A percentile compares a stretch with the other conserved stretches of the same genome.
phyloP scores from a whole-genome alignment of 2,888 invertebrate genomes.

The Meghimatium bilineatum region DNA sequence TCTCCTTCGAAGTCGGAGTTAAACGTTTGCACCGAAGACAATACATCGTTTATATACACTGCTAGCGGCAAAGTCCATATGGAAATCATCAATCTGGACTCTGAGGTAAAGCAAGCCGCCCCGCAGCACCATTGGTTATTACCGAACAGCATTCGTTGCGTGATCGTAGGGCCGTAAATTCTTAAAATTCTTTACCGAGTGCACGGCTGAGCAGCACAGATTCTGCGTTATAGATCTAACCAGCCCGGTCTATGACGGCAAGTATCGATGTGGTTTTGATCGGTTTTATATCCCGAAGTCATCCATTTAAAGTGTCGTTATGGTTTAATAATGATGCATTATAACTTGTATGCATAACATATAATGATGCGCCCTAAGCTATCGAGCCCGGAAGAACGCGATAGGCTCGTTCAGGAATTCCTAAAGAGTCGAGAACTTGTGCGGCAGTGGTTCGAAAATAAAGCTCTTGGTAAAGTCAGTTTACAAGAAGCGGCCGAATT shows the following conservation, averaged over 20 bases:
- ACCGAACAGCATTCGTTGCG: too few relatives aligned
- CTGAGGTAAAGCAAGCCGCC: background rate
- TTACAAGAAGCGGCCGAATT: background rate
- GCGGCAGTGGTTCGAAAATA: background rate
- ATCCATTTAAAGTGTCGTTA: too few relatives aligned
- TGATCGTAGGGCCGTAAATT: background rate
- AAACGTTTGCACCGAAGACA: too few relatives aligned
- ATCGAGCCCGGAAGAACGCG: background rate
- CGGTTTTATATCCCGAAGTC: too few relatives aligned
- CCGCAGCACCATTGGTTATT: background rate
- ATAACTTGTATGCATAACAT: too few relatives aligned
- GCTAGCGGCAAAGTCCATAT: too few relatives aligned
- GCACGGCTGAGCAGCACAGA: background rate
- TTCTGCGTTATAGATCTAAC: background rate
- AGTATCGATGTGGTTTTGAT: too few relatives aligned
- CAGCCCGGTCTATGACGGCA: background rate
- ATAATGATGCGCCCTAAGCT: too few relatives aligned
- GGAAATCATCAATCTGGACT: too few relatives aligned
- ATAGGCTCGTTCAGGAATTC: background rate
- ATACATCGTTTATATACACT: too few relatives aligned
- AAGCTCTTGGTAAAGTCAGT: background rate
- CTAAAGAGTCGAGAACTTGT: background rate
- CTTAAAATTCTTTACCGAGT: background rate
- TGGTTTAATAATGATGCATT: too few relatives aligned
- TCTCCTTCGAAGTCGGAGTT: too few relatives aligned